phyloP scores from a whole-genome alignment of 2,888 invertebrate species.

The Pristionchus maxplancki region DNA sequence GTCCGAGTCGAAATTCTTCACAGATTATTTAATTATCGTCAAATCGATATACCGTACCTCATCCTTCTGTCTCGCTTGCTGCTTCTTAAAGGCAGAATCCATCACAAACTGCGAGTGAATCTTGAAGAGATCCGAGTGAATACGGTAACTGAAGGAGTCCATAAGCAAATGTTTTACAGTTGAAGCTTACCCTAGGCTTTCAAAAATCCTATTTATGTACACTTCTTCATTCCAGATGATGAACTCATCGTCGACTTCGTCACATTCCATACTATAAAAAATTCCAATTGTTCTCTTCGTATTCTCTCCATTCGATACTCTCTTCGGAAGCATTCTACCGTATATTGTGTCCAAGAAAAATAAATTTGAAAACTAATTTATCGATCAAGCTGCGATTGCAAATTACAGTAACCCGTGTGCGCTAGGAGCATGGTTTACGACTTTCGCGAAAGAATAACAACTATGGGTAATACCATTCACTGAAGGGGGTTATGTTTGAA shows the following conservation, averaged over 20 bases:
- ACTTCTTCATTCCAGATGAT: slow-evolving; percentile 38
- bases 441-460: slow-evolving; percentile 2
- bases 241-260: background rate
- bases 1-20: slow-evolving; percentile 10
- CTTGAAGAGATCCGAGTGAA: slow-evolving; percentile 35
- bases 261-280: slow-evolving; percentile 28
- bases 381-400: slow-evolving; percentile 39
- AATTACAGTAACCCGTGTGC: slow-evolving; percentile 36
- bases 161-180: background rate
- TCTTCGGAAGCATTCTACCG: background rate
- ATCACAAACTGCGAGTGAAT: slow-evolving; percentile 47
- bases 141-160: slow-evolving; percentile 1
- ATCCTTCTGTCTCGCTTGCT: background rate
- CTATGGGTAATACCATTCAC: background rate
- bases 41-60: slow-evolving; percentile 29
- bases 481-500: background rate
- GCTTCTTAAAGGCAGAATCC: slow-evolving; percentile 47
- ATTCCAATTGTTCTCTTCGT: background rate
- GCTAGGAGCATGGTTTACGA: background rate
- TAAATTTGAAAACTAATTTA: background rate
- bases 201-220: background rate
- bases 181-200: background rate
- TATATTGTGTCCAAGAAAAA: background rate
- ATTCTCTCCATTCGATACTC: background rate
- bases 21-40: too few species aligned